Evolutionary conservation across 2,797 vertebrate genomes (phyloP).

Genomic region (Falco biarmicus): DNA sequence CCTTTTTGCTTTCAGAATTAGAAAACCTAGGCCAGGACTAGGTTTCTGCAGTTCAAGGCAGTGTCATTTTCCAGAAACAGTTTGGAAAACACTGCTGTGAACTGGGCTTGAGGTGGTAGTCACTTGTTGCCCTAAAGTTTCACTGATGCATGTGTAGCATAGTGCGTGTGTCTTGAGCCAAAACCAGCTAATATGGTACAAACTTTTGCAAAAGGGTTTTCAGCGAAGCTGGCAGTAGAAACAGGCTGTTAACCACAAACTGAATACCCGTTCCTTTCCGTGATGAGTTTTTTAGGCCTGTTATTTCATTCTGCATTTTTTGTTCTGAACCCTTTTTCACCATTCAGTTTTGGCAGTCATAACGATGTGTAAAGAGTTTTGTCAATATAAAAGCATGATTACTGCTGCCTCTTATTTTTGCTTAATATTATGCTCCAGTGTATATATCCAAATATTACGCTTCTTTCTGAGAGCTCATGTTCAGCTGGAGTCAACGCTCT

Average conservation of each 20-base stretch:
- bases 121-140: not conserved
- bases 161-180: not conserved
- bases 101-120: not conserved
- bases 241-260: not conserved
- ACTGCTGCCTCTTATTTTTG: not conserved
- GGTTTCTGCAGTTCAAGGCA: not conserved
- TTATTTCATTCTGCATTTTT: not conserved
- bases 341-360: not conserved
- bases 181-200: not conserved
- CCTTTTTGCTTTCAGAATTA: not conserved
- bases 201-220: not conserved
- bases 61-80: not conserved
- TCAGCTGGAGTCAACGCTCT: not conserved
- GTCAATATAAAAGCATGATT: not conserved
- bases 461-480: not conserved
- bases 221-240: not conserved
- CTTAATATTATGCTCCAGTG: not conserved
- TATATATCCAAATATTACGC: not conserved
- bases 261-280: not conserved
- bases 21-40: not conserved
- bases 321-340: not conserved
- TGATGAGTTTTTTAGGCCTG: not conserved
- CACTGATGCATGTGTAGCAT: not conserved
- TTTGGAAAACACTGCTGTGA: not conserved
- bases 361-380: not conserved